Base-by-base conservation (phyloP, 2,888 invertebrate species). In the Amblyjoppa fuscipennis region DNA sequence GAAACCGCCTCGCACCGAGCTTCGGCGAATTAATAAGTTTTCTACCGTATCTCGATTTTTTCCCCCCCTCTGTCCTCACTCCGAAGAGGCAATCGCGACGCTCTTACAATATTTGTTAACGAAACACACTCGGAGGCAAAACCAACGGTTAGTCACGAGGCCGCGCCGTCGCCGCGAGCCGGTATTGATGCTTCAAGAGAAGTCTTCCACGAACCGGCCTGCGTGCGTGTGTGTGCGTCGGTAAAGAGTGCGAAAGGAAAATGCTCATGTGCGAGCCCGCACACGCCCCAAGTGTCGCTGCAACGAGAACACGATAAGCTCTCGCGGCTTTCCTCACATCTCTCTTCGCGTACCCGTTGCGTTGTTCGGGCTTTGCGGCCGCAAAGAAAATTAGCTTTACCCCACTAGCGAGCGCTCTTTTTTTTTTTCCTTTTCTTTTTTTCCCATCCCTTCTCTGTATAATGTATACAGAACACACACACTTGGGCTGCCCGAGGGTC, bases 401-500 rank as follows among this genome's bases (percentile, higher is more conserved):
- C 25, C 56, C 9, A 25, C 7, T 56, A 25, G 25, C 53, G 20
- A 20, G n/a, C 53, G 56, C 25, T 20, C 20, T 20, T 25, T 56
- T 73, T 73, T 73, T 77, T n/a, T 66, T 56, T 25, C 38, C 38
- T 9, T 6, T 38, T 41, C 31, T 64, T 38, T 51, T 70, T 51
- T 71, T 71, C 25, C 56, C 20, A 9, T 2, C 56, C 56, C 59
- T 45, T 28, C 11, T 51, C 56, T 73, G 56, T 28, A 45, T 75
- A 70, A 59, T 76, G 49, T 64, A 66, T 38, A 64, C 75, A 70
- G 56, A 25, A 59, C 25, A 25, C 28, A 59, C 59, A 59, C 59
- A 59, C 59, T 13, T 25, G 59, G 49, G 66, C 81, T 53, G 66
- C 71, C 61, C 56, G 41, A 64, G 66, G 81, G 71, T 51, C 69